Percentiles rank a stretch among this genome's conserved stretches.
Conservation (phyloP, 2,888 invertebrate species). For the Argyresthia goedartella region DNA sequence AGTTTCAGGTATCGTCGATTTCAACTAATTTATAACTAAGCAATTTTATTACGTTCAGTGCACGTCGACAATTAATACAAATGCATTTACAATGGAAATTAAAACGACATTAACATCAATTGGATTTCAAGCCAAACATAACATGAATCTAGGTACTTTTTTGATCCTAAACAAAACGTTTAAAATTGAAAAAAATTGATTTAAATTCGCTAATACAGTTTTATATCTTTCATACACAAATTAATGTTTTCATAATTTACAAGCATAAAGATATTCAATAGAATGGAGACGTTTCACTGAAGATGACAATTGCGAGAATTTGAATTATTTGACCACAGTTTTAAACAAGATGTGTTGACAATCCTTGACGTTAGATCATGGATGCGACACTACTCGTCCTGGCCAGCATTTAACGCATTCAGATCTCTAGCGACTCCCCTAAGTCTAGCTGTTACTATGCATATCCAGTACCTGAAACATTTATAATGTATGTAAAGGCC, state of each 20-base stretch:
- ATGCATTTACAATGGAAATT: conserved; percentile 8
- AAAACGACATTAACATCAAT: conserved; percentile 8
- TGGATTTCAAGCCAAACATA: conserved; percentile 46
- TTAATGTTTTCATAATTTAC: too few species aligned
- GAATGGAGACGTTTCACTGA: too few species aligned
- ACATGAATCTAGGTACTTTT: conserved; percentile 48
- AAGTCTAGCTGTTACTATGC: neutral
- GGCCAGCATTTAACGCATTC: too few species aligned
- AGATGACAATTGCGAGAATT: too few species aligned
- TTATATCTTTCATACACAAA: too few species aligned
- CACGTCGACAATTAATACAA: conserved; percentile 42
- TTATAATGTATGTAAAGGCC: neutral
- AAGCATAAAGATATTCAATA: too few species aligned
- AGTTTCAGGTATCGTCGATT: conserved; percentile 28
- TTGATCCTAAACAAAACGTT: conserved; percentile 40
- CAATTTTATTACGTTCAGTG: conserved; percentile 28
- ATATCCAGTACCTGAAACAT: neutral
- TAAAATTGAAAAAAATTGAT: conserved; percentile 49
- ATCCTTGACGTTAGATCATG: too few species aligned
- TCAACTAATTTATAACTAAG: conserved; percentile 22
- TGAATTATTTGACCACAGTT: too few species aligned
- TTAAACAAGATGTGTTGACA: too few species aligned
- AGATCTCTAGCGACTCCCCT: neutral
- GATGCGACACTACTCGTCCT: too few species aligned
- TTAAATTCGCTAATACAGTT: conserved; percentile 56